Conservation (phyloP, 1,140 invertebrate species). For the Vanessa tameamea region DNA sequence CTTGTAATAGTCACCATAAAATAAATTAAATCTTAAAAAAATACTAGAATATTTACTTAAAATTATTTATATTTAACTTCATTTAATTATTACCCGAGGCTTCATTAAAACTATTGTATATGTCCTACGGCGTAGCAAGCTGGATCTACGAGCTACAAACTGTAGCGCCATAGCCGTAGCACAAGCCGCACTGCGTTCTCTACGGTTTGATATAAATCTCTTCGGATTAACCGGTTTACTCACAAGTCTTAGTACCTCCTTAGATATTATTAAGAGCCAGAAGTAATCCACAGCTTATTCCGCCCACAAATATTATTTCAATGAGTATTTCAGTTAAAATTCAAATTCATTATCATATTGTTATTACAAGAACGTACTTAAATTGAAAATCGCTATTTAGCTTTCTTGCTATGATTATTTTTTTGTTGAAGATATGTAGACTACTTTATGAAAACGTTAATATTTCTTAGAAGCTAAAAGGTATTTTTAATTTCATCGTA, state of each 20-base stretch:
- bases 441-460: too few species aligned
- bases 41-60: not conserved
- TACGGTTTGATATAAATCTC: slow-evolving; percentile 60
- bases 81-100: not conserved
- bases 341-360: too few species aligned
- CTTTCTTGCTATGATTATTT: too few species aligned
- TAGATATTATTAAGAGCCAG: slow-evolving; percentile 51
- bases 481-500: slow-evolving; percentile 20
- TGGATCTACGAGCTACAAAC: slow-evolving; percentile 43
- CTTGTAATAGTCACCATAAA: slow-evolving; percentile 24
- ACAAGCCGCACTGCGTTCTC: slow-evolving; percentile 56
- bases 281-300: slow-evolving; percentile 18
- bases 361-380: too few species aligned
- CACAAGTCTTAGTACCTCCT: slow-evolving; percentile 46
- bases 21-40: not conserved
- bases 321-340: slow-evolving; percentile 13
- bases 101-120: slow-evolving; percentile 32
- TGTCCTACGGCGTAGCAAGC: slow-evolving; percentile 37
- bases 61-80: not conserved
- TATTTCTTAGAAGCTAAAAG: not conserved
- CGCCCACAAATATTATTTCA: slow-evolving; percentile 17
- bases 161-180: slow-evolving; percentile 44
- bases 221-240: slow-evolving; percentile 57
- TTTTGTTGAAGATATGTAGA: too few species aligned
- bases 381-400: too few species aligned